A percentile compares a stretch with the other conserved stretches of the same genome.
phyloP scores from a whole-genome alignment of 1,140 invertebrate species.

The Zaprionus ornatus region DNA sequence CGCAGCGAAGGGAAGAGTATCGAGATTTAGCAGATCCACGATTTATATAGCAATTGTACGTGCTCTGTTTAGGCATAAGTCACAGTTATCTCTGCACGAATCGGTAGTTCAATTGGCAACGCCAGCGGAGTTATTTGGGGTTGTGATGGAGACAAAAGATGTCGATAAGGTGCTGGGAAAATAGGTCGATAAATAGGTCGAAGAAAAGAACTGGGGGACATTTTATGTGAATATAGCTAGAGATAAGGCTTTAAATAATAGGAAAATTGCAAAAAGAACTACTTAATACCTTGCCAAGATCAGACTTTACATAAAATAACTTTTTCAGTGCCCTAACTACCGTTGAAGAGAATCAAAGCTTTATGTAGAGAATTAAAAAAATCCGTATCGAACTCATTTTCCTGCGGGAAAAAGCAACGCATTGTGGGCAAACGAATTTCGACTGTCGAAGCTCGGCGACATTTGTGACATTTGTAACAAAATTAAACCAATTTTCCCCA shows the following conservation, averaged over 20 bases:
- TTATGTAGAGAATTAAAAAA: background rate
- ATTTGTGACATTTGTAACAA: slow-evolving; percentile 44
- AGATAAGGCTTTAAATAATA: no score
- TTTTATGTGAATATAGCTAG: background rate
- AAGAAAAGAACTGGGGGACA: background rate
- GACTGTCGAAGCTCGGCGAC: slow-evolving; percentile 16
- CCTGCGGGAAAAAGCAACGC: background rate
- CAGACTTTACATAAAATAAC: no score
- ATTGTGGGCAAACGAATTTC: slow-evolving; percentile 28
- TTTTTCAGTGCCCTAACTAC: no score
- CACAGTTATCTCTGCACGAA: background rate
- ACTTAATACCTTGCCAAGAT: no score
- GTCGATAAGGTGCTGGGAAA: background rate
- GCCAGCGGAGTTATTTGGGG: background rate
- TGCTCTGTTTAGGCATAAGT: background rate
- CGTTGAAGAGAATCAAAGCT: no score
- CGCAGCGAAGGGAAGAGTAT: background rate
- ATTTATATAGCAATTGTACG: slow-evolving; percentile 10
- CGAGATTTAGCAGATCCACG: background rate
- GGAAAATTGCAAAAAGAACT: no score
- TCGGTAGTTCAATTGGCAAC: background rate
- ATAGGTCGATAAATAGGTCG: background rate
- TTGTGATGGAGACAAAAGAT: background rate
- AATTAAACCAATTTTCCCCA: slow-evolving; percentile 49
- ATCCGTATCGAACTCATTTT: background rate